A percentile compares a stretch with the other conserved stretches of the same genome.
Evolutionary conservation across 2,113 vertebrate genomes (phyloP).

Genomic region (Naja naja): DNA sequence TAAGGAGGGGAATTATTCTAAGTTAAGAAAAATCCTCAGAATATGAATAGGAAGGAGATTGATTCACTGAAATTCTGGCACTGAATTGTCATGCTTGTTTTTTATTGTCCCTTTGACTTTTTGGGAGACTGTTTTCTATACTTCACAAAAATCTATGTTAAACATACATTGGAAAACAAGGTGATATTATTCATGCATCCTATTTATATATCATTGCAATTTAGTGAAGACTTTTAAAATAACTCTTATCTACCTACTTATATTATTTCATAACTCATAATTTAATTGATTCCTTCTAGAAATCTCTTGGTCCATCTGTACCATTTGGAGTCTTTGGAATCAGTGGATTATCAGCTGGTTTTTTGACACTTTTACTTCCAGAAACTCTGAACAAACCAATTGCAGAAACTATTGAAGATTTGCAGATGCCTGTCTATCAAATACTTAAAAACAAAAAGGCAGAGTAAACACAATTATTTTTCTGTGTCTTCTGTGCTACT

Average conservation of each 20-base stretch:
- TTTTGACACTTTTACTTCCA: constrained; percentile 79
- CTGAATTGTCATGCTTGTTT: not conserved
- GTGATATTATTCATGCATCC: not conserved
- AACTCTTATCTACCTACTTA: not conserved
- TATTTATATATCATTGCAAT: not conserved
- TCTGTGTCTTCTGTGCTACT: not conserved
- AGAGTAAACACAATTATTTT: constrained; percentile 29
- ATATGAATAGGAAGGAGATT: not conserved
- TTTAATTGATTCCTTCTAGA: constrained; percentile 59
- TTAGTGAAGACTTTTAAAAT: not conserved
- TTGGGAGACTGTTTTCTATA: not conserved
- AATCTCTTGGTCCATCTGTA: constrained; percentile 73
- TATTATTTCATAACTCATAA: not conserved
- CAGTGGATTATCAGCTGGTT: constrained; percentile 77
- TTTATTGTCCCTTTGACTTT: not conserved
- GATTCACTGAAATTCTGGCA: not conserved
- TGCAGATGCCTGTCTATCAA: constrained; percentile 61
- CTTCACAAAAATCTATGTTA: not conserved
- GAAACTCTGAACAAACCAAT: constrained; percentile 80
- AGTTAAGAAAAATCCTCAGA: not conserved
- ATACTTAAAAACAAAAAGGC: constrained; percentile 71
- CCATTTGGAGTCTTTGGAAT: constrained; percentile 83
- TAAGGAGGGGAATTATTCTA: not conserved
- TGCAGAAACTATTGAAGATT: constrained; percentile 77
- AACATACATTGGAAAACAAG: not conserved